Conservation (phyloP, 2,888 invertebrate genomes). For the Stenolophus ochropezus region DNA sequence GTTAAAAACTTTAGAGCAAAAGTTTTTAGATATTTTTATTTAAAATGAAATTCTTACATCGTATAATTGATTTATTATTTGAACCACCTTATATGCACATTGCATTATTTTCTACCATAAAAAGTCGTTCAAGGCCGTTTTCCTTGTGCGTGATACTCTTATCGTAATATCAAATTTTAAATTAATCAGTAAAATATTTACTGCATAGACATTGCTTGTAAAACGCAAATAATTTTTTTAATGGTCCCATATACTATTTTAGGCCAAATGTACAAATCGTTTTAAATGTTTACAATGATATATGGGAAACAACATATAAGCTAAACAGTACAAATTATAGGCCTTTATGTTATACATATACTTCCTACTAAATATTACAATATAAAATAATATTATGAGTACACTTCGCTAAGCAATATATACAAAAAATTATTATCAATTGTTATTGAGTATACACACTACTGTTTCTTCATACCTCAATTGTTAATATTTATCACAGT, state of each 20-base stretch:
- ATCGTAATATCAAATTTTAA: conserved; percentile 28
- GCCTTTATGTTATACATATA: conserved; percentile 2
- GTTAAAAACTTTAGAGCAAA: not conserved
- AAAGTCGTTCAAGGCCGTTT: conserved; percentile 52
- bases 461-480: conserved; percentile 38
- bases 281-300: not conserved
- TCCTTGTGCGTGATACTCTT: conserved; percentile 46
- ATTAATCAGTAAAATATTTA: not conserved
- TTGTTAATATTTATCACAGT: conserved; percentile 54
- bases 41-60: not conserved
- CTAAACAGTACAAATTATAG: not conserved
- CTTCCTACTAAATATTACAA: not conserved
- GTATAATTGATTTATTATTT: not conserved
- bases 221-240: conserved; percentile 9
- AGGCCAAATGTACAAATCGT: not conserved
- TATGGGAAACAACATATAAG: conserved; percentile 1
- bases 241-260: conserved; percentile 51
- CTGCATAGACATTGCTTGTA: not conserved
- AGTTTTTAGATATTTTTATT: not conserved
- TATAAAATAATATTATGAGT: conserved; percentile 28
- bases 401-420: not conserved
- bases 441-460: conserved; percentile 35
- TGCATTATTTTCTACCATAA: conserved; percentile 5
- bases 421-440: conserved; percentile 46
- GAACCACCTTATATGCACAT: not conserved